Conservation (phyloP, 2,888 invertebrate species). For the Phymatocera aterrima region DNA sequence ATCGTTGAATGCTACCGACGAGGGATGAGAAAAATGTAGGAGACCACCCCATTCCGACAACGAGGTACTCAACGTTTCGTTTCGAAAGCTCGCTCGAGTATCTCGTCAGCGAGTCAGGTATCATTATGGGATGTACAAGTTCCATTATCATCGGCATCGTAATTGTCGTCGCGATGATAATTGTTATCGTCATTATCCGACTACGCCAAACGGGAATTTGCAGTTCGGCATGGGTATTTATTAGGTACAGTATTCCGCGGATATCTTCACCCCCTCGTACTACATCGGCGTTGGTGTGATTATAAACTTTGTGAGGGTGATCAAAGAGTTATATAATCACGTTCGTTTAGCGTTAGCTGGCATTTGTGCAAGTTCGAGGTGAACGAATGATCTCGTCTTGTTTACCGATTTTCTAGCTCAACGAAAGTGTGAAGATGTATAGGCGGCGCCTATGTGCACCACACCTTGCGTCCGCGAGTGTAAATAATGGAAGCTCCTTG, state of each 20-base stretch:
- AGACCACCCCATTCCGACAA: not conserved
- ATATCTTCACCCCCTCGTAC: not conserved
- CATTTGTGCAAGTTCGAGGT: no score
- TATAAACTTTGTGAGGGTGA: conserved; percentile 12
- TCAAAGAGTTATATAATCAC: not conserved
- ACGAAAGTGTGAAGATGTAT: no score
- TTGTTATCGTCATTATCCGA: not conserved
- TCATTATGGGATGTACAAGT: not conserved
- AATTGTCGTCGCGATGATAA: not conserved
- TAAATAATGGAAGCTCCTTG: no score
- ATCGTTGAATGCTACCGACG: not conserved
- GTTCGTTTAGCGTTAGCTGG: not conserved
- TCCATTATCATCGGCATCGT: not conserved
- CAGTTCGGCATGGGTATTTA: not conserved
- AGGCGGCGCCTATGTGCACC: no score
- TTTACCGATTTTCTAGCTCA: no score
- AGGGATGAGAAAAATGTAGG: not conserved
- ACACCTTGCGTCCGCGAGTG: no score
- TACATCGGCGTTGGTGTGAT: not conserved
- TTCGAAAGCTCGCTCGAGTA: not conserved
- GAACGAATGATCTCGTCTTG: no score
- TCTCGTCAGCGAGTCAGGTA: not conserved
- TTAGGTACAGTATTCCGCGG: no score
- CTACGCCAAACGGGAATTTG: not conserved
- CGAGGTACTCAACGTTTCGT: not conserved